phyloP scores from a whole-genome alignment of 2,797 vertebrate species.

The Strix occidentalis region DNA sequence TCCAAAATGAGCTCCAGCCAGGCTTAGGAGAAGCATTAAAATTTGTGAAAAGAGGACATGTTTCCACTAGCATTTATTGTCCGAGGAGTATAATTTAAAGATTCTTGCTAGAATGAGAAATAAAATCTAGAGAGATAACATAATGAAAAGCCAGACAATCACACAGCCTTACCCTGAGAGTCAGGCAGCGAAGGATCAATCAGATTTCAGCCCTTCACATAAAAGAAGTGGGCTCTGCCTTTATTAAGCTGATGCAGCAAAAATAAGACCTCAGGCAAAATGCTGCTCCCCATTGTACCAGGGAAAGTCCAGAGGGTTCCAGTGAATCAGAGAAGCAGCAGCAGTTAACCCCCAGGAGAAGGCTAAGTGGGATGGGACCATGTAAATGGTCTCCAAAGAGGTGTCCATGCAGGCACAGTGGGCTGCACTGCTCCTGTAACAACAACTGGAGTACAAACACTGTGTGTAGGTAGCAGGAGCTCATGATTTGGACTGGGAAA shows the following conservation, averaged over 20 bases:
- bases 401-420: neutral
- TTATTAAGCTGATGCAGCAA: neutral
- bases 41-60: neutral
- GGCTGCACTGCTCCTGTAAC: neutral
- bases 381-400: neutral
- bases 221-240: conserved; percentile 3
- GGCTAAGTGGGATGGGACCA: neutral
- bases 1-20: neutral
- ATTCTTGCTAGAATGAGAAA: conserved; percentile 2
- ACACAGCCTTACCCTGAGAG: neutral
- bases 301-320: neutral
- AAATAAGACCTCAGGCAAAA: neutral
- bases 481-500: neutral
- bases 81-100: conserved; percentile 1
- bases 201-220: conserved; percentile 24
- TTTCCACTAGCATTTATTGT: conserved; percentile 23
- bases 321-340: neutral
- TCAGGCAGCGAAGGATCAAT: conserved; percentile 10
- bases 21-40: neutral
- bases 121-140: conserved; percentile 13
- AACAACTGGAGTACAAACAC: neutral
- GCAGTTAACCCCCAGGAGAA: neutral
- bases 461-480: neutral
- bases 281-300: neutral
- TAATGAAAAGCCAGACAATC: conserved; percentile 48